These are phyloP conservation scores for Tolmerus cingulatus DNA, from an alignment of 2,888 invertebrate species.

Conservation along the genomic window DNA sequence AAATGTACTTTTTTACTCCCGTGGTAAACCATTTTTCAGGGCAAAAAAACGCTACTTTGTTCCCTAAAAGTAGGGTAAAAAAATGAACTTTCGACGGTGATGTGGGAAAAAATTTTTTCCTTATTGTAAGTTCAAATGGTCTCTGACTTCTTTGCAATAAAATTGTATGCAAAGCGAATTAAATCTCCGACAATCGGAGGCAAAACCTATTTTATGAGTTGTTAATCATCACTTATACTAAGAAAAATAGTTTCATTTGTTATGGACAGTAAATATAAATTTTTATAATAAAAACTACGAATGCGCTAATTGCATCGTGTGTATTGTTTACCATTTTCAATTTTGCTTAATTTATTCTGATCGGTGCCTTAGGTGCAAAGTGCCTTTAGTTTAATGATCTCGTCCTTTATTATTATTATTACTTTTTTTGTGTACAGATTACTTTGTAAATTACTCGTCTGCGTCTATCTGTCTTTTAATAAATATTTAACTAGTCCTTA, in stretches of 20 bases:
- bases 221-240: neutral
- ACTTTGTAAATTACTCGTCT: neutral
- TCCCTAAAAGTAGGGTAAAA: too few relatives aligned
- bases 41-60: too few relatives aligned
- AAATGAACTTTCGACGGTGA: too few relatives aligned
- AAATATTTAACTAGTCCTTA: neutral
- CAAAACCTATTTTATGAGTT: neutral
- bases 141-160: neutral
- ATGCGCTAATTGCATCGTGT: neutral
- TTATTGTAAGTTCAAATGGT: neutral
- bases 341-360: neutral
- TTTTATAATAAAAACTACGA: neutral
- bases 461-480: neutral
- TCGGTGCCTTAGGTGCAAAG: slow-evolving; percentile 39
- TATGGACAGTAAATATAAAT: neutral
- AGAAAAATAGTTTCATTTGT: neutral
- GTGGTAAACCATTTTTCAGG: too few relatives aligned
- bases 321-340: neutral
- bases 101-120: neutral
- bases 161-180: neutral
- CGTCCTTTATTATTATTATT: slow-evolving; percentile 4
- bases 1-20: too few relatives aligned
- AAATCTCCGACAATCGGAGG: neutral
- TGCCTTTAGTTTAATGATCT: slow-evolving; percentile 37
- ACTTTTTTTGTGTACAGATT: neutral